Base-by-base conservation (phyloP, 2,113 vertebrate genomes). In the Corvus moneduloides region DNA sequence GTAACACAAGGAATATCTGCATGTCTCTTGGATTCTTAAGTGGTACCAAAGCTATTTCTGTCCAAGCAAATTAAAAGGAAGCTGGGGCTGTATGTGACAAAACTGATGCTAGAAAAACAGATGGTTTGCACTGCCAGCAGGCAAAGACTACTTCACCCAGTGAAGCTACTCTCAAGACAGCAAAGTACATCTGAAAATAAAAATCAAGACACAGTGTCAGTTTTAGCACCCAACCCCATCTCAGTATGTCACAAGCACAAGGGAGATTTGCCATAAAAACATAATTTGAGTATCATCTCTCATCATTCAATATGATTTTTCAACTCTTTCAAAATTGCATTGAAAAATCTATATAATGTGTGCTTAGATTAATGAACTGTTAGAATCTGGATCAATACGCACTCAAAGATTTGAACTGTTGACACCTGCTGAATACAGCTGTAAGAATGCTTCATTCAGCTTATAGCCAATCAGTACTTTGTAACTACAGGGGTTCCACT, bases 321-420 rank as follows among this genome's bases (percentile, higher is more conserved):
- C 98, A 98, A 95, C 89, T 96, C 96, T 97, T 96, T 97, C 97
- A 97, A 97, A 98, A 98, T 95, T 97, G 96, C 97, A 98, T 96
- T 97, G 98, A 97, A 98, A 98, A 98, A 98, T 98, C 98, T 94
- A 98, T 98, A 98, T 98, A 98, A 98, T 96, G 96, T 98, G 97
- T 96, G 96, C 98, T 98, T 98, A 98, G 98, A 98, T 98, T 98
- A 98, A 98, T 98, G 98, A 98, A 98, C 97, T 98, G 97, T 98
- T 98, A 98, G 98, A 98, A 98, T 97, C 87, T 73, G 90, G 97
- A 98, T 98, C 98, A 97, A 98, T 98, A 98, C 81, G 12, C 95
- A 97, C 98, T 98, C 94, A 87, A 96, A 97, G 97, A 97, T 90
- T 91, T 96, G 96, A 97, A 98, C 97, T 91, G 91, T 98, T 97